A percentile compares a stretch with the other conserved stretches of the same genome.
Evolutionary conservation across 2,888 invertebrate genomes (phyloP).

Genomic region (Drosophila koepferae): DNA sequence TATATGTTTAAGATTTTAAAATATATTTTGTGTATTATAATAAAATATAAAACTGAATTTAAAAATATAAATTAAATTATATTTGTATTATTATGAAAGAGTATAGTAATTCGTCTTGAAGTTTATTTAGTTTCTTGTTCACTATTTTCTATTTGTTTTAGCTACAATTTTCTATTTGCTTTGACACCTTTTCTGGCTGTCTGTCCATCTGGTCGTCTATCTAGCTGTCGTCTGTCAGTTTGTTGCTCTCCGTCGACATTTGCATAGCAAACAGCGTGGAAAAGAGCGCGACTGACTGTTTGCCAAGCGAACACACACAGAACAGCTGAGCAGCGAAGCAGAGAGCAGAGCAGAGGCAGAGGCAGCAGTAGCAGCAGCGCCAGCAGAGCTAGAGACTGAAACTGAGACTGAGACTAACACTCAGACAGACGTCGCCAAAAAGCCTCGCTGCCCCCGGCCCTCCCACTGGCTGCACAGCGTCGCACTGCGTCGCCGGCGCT

Average conservation of each 20-base stretch:
- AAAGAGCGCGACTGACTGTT: conserved; percentile 53
- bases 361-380: too few species aligned
- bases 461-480: conserved; percentile 19
- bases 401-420: background rate
- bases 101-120: background rate
- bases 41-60: background rate
- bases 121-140: background rate
- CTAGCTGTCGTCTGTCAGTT: conserved; percentile 31
- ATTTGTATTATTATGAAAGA: background rate
- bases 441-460: conserved; percentile 4
- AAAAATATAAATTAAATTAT: background rate
- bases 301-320: conserved; percentile 49
- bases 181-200: conserved; percentile 54
- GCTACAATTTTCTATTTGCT: conserved; percentile 69
- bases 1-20: background rate
- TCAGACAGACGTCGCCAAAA: conserved; percentile 13
- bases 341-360: background rate
- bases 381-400: background rate
- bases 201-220: conserved; percentile 3
- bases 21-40: background rate
- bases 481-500: conserved; percentile 57
- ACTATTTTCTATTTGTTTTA: conserved; percentile 25
- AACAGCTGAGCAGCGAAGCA: conserved; percentile 52
- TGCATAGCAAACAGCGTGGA: conserved; percentile 43
- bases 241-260: conserved; percentile 46